Evolutionary conservation across 2,888 invertebrate genomes (phyloP), one percentile per base, ranked within the genome.

Genomic region (Ornithoptera priamus): DNA sequence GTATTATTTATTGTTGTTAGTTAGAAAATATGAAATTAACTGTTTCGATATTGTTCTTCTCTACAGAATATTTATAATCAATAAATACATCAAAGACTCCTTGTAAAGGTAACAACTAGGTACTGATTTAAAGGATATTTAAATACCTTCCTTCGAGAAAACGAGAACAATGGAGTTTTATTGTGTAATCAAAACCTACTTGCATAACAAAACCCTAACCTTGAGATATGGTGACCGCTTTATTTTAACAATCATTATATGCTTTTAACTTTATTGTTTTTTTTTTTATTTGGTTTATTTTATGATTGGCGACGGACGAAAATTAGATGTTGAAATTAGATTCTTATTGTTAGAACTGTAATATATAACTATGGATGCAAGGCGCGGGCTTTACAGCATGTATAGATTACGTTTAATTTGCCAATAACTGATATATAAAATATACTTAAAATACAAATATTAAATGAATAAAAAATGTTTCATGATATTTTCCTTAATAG

Each of bases 151-250:
- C n/a, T n/a, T 22, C 7, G n/a, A 20, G 65, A 67, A 67, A 62
- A 57, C 59, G 67, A 71, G 76, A 81, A 84, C 85, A 83, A 83
- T 81, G 70, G 77, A 75, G 74, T 72, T 70, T 74, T 68, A 77
- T 81, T 79, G 77, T 72, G 78, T 76, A 82, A 82, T 75, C 79
- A 80, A 79, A 79, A 79, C 80, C 80, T 78, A 76, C 72, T 75
- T 72, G 71, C 73, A 72, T 73, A 77, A 80, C 78, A 80, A 79
- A 76, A 72, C 64, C 68, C 72, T 74, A 74, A 73, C 78, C 77
- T 78, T 75, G 76, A 60, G 60, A 61, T 53, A n/a, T 56, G 15
- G 36, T 58, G 65, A 57, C 57, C 53, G 62, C 50, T 58, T 59
- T 50, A 62, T 22, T 30, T 2, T 65, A 59, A 62, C 57, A 46